Conservation (phyloP, 2,797 vertebrate species). For the Poeciliopsis presidionis region DNA sequence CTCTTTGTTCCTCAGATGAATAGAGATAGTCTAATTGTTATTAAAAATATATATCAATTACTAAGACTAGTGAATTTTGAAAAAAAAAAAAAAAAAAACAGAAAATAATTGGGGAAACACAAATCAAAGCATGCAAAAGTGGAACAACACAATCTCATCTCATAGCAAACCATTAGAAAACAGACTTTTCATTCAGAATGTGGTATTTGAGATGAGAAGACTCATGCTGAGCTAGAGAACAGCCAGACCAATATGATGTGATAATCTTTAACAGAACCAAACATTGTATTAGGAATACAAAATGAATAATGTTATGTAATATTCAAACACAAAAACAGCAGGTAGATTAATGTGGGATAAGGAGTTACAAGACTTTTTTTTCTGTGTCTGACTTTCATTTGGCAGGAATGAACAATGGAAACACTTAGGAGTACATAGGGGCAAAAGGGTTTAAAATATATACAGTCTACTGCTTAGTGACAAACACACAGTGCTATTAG, state of each 20-base stretch:
- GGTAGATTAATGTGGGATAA: conserved; percentile 41
- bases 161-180: conserved; percentile 28
- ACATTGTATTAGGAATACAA: conserved; percentile 4
- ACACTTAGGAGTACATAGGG: conserved; percentile 62
- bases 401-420: conserved; percentile 69
- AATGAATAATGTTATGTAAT: background rate
- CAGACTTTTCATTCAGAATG: conserved; percentile 16
- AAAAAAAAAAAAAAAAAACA: background rate
- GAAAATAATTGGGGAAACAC: conserved; percentile 13
- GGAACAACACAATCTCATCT: conserved; percentile 43
- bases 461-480: conserved; percentile 44
- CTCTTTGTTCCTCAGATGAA: background rate
- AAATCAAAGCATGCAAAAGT: conserved; percentile 38
- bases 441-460: conserved; percentile 55
- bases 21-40: conserved; percentile 5
- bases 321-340: conserved; percentile 3
- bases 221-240: conserved; percentile 13
- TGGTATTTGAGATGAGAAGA: conserved; percentile 26
- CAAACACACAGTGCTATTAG: conserved; percentile 41
- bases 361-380: conserved; percentile 48
- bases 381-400: conserved; percentile 34
- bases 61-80: background rate
- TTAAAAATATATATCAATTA: conserved; percentile 10
- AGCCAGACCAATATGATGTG: conserved; percentile 30
- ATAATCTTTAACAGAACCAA: conserved; percentile 11